Evolutionary conservation across 2,888 invertebrate species (phyloP).

Genomic region (Tuta absoluta): DNA sequence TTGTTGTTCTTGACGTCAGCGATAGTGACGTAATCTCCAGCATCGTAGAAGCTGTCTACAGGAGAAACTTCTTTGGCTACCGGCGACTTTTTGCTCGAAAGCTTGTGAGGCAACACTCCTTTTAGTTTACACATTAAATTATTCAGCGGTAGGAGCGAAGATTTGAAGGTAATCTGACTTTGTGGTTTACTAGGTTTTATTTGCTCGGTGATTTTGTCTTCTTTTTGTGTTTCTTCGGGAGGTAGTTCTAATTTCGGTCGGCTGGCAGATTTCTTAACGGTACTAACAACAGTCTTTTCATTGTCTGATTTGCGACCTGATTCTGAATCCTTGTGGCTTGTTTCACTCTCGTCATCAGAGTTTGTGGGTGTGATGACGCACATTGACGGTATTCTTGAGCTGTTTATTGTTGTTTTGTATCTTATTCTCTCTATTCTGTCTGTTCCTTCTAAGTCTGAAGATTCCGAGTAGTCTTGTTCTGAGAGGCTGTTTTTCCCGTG

Average conservation of each 20-base stretch:
- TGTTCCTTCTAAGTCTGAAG: slow-evolving; percentile 92
- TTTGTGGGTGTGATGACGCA: slow-evolving; percentile 94
- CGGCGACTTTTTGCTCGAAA: slow-evolving; percentile 76
- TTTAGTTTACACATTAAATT: slow-evolving; percentile 87
- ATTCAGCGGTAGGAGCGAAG: slow-evolving; percentile 83
- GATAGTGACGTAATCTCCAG: slow-evolving; percentile 93
- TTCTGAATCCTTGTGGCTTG: slow-evolving; percentile 59
- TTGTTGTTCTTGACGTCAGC: slow-evolving; percentile 91
- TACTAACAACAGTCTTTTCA: slow-evolving; percentile 45
- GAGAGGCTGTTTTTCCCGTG: slow-evolving; percentile 86
- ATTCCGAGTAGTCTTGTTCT: slow-evolving; percentile 92
- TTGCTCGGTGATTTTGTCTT: slow-evolving; percentile 48
- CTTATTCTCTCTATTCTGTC: slow-evolving; percentile 92
- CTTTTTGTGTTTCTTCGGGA: slow-evolving; percentile 53
- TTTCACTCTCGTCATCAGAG: slow-evolving; percentile 90
- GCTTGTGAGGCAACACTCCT: slow-evolving; percentile 81
- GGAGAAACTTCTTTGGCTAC: slow-evolving; percentile 68
- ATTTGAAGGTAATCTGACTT: slow-evolving; percentile 58
- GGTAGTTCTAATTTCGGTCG: slow-evolving; percentile 72
- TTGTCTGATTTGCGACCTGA: slow-evolving; percentile 45
- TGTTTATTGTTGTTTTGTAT: slow-evolving; percentile 92
- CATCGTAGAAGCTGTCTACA: slow-evolving; percentile 80
- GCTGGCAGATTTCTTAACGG: slow-evolving; percentile 53
- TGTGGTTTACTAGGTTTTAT: slow-evolving; percentile 55
- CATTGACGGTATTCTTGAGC: slow-evolving; percentile 94